These are phyloP conservation scores for Nymphalis urticae DNA, from an alignment of 2,888 invertebrate species.

Conservation along the genomic window DNA sequence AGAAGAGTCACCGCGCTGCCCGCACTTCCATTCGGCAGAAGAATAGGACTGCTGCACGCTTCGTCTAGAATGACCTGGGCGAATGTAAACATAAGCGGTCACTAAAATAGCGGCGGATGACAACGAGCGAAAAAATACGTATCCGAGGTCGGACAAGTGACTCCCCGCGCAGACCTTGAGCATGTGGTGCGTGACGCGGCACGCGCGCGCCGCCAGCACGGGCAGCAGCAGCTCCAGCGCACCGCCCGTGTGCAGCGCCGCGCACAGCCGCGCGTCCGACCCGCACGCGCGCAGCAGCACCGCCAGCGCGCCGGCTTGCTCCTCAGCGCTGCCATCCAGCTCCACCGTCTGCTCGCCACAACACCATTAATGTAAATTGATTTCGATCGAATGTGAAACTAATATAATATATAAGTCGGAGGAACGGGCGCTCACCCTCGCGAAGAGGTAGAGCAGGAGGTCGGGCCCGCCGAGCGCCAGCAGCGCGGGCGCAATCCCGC, in stretches of 20 bases:
- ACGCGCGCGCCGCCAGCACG: slow-evolving; percentile 82
- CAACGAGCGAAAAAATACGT: too few relatives aligned
- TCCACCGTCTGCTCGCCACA: slow-evolving; percentile 83
- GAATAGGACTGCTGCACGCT: slow-evolving; percentile 82
- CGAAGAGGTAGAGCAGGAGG: slow-evolving; percentile 85
- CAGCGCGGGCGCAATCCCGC: slow-evolving; percentile 79
- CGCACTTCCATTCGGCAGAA: slow-evolving; percentile 50
- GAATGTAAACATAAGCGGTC: not conserved
- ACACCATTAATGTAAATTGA: too few relatives aligned
- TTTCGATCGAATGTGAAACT: too few relatives aligned
- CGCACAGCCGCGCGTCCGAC: slow-evolving; percentile 82
- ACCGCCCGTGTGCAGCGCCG: slow-evolving; percentile 81
- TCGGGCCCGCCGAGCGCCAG: slow-evolving; percentile 84
- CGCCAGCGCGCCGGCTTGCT: slow-evolving; percentile 84
- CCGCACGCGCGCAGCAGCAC: slow-evolving; percentile 82
- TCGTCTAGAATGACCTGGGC: slow-evolving; percentile 83
- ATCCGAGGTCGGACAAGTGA: not conserved
- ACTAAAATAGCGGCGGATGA: too few relatives aligned
- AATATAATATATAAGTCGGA: not conserved
- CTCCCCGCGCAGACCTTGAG: slow-evolving; percentile 68
- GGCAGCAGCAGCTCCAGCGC: slow-evolving; percentile 82
- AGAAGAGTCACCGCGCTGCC: slow-evolving; percentile 61
- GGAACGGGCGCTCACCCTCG: slow-evolving; percentile 72
- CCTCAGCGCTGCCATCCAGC: slow-evolving; percentile 78
- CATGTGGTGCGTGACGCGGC: slow-evolving; percentile 81